Percentiles rank a stretch among this genome's conserved stretches.
phyloP scores from a whole-genome alignment of 2,113 vertebrate species.

The Archocentrus centrarchus region DNA sequence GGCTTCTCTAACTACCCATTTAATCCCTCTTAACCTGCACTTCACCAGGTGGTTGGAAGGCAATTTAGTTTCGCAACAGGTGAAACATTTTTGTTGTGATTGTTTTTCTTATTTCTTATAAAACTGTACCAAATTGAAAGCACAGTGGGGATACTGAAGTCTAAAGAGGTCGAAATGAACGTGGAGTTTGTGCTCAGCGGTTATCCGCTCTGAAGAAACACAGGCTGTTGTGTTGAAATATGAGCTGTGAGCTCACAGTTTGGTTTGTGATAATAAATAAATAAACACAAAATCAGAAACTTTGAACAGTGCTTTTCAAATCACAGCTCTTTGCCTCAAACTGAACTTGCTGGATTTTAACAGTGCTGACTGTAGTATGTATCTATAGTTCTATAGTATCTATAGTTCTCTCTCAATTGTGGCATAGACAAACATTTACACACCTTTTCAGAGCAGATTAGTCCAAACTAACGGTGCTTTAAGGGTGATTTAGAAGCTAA shows the following conservation, averaged over 20 bases:
- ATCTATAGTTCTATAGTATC: too few relatives aligned
- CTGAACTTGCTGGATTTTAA: neutral
- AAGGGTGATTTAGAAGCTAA: too few relatives aligned
- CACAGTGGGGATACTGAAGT: neutral
- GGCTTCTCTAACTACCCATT: neutral
- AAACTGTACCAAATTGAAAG: neutral
- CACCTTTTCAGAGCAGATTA: too few relatives aligned
- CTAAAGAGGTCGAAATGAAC: neutral
- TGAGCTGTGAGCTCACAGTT: neutral
- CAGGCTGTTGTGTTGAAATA: neutral
- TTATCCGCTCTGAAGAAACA: neutral
- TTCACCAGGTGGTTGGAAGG: neutral
- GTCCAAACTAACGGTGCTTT: too few relatives aligned
- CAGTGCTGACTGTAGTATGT: neutral
- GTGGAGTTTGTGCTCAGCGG: neutral
- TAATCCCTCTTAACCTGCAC: neutral
- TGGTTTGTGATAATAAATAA: neutral
- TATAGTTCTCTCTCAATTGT: too few relatives aligned
- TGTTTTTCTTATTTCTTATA: neutral
- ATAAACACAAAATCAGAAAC: neutral
- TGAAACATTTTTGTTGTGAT: neutral
- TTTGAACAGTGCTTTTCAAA: neutral
- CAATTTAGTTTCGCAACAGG: constrained; percentile 16
- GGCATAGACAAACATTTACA: too few relatives aligned
- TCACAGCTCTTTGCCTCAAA: neutral